Evolutionary conservation across 2,888 invertebrate species (phyloP).

Genomic region (Tribolium freemani): DNA sequence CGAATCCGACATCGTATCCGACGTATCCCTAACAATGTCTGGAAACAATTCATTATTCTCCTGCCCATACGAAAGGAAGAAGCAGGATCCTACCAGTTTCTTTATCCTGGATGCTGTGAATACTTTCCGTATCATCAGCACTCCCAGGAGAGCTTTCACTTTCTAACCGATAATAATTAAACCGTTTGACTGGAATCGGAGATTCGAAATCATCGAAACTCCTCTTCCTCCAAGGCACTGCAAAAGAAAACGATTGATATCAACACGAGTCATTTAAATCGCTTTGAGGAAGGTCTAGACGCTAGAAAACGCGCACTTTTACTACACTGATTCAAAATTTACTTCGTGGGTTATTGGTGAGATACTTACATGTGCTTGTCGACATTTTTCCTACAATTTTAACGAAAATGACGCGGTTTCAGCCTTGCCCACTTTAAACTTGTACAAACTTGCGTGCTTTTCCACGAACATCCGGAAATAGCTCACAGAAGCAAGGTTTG

Average conservation of each 20-base stretch:
- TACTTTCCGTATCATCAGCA: slow-evolving; percentile 72
- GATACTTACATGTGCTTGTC: slow-evolving; percentile 51
- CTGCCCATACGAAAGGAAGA: slow-evolving; percentile 31
- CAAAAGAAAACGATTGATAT: no score
- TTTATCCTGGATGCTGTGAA: slow-evolving; percentile 75
- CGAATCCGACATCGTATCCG: slow-evolving; percentile 62
- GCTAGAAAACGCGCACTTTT: not conserved
- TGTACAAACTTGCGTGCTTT: slow-evolving; percentile 54
- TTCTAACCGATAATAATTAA: slow-evolving; percentile 62
- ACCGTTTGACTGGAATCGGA: not conserved
- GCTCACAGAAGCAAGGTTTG: slow-evolving; percentile 1
- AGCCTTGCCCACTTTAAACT: slow-evolving; percentile 45
- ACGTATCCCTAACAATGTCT: slow-evolving; percentile 65
- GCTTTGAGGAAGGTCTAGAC: not conserved
- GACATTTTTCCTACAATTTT: slow-evolving; percentile 47
- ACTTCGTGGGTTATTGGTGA: not conserved
- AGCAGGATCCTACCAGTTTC: slow-evolving; percentile 74
- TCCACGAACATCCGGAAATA: slow-evolving; percentile 55
- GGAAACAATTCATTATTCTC: slow-evolving; percentile 59
- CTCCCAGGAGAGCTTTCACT: slow-evolving; percentile 66
- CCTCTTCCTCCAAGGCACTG: slow-evolving; percentile 55
- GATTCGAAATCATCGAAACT: slow-evolving; percentile 44
- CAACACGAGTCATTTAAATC: slow-evolving; percentile 7
- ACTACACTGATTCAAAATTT: not conserved
- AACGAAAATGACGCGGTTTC: not conserved